Percentiles rank a stretch among this genome's conserved stretches.
Evolutionary conservation across 2,113 vertebrate genomes (phyloP).

Genomic region (Hiodon tergisus): DNA sequence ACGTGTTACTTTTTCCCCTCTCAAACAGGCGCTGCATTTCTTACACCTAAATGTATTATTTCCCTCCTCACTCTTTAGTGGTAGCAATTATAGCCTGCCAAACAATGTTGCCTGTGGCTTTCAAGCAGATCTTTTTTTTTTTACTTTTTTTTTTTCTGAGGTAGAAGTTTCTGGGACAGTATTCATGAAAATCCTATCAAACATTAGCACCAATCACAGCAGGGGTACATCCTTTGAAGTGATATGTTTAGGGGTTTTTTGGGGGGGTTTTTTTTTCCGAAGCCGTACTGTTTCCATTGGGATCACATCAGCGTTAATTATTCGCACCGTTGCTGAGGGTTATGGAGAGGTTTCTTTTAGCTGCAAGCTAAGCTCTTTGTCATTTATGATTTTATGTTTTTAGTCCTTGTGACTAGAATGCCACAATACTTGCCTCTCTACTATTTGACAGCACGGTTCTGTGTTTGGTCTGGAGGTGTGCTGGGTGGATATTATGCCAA

Average conservation of each 20-base stretch:
- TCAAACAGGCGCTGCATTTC: conserved; percentile 6
- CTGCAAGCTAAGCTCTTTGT: too few species aligned
- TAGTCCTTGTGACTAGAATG: too few species aligned
- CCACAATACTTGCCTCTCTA: too few species aligned
- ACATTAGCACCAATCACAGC: not conserved
- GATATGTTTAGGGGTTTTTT: not conserved
- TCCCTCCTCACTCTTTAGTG: not conserved
- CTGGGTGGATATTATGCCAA: too few species aligned
- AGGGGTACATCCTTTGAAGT: not conserved
- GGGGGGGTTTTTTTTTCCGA: not conserved
- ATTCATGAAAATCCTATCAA: not conserved
- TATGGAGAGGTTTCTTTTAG: too few species aligned
- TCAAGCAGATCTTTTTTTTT: not conserved
- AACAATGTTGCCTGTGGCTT: not conserved
- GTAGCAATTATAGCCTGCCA: not conserved
- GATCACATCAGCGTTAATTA: not conserved
- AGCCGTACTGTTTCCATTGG: not conserved
- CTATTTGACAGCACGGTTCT: too few species aligned
- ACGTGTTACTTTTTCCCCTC: conserved; percentile 27
- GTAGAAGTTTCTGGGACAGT: not conserved
- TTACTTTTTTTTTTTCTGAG: not conserved
- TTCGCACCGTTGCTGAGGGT: not conserved
- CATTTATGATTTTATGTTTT: too few species aligned
- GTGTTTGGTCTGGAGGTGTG: too few species aligned
- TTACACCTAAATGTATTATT: not conserved